These are phyloP conservation scores for Acleris sparsana DNA, from an alignment of 2,888 invertebrate genomes.

Conservation along the genomic window DNA sequence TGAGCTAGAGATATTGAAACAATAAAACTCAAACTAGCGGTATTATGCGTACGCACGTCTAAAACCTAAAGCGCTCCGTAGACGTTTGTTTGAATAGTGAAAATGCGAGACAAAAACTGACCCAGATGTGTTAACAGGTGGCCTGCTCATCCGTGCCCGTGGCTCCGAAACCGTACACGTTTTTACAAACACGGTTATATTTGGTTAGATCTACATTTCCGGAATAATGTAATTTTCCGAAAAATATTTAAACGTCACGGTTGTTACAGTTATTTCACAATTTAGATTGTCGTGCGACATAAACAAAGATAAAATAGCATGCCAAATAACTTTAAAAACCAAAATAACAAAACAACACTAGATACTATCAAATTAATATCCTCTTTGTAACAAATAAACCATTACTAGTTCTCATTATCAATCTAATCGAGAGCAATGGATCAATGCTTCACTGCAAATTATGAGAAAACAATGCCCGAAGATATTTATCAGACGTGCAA, in stretches of 20 bases:
- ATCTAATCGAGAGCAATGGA: conserved; percentile 54
- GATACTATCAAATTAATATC: not conserved
- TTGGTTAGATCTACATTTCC: conserved; percentile 34
- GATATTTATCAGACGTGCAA: conserved; percentile 60
- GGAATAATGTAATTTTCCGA: conserved; percentile 28
- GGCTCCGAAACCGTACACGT: conserved; percentile 58
- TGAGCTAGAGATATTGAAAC: not conserved
- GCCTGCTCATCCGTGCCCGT: conserved; percentile 49
- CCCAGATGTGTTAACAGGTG: conserved; percentile 69
- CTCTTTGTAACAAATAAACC: conserved; percentile 39
- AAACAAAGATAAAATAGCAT: no score
- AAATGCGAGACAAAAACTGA: conserved; percentile 66
- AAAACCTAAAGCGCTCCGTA: conserved; percentile 47
- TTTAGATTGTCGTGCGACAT: not conserved
- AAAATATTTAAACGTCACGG: conserved; percentile 20
- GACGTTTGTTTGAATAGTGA: conserved; percentile 69
- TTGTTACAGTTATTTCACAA: not conserved
- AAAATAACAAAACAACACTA: not conserved
- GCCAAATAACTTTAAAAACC: not conserved
- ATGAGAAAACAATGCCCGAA: conserved; percentile 56
- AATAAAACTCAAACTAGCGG: conserved; percentile 37
- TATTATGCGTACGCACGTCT: conserved; percentile 47
- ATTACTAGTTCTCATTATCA: conserved; percentile 55
- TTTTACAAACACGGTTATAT: conserved; percentile 54
- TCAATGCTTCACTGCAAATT: conserved; percentile 55